Percentiles rank a stretch among this genome's conserved stretches.
phyloP scores from a whole-genome alignment of 1,140 invertebrate species.

The Propsilocerus akamusi region DNA sequence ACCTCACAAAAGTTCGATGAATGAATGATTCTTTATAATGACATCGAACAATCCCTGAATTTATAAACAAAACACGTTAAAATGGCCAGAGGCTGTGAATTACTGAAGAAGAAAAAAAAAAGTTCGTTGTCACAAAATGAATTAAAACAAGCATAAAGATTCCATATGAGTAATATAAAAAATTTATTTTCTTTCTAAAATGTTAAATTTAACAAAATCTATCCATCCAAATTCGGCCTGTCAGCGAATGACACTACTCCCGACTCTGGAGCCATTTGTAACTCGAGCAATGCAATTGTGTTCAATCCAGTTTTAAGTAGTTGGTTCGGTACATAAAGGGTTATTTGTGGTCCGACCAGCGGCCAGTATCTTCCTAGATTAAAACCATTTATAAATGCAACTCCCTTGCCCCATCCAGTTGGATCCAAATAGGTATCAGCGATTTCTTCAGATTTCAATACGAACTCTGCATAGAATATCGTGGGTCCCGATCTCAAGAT shows the following conservation, averaged over 20 bases:
- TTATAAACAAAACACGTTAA: no score
- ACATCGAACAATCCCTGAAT: neutral
- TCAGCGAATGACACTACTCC: neutral
- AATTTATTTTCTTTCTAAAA: slow-evolving; percentile 2
- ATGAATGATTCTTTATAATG: neutral
- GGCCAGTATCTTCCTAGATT: slow-evolving; percentile 45
- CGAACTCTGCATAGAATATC: slow-evolving; percentile 4
- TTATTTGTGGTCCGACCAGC: slow-evolving; percentile 36
- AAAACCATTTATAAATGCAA: slow-evolving; percentile 34
- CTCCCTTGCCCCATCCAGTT: slow-evolving; percentile 38
- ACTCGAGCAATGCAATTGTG: slow-evolving; percentile 5
- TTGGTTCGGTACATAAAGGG: slow-evolving; percentile 32
- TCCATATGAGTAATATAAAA: neutral
- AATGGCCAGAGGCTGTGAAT: neutral
- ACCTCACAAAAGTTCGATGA: neutral
- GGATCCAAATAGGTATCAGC: slow-evolving; percentile 40
- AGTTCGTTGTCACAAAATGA: neutral
- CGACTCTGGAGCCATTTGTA: neutral
- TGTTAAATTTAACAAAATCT: neutral
- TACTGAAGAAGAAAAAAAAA: neutral
- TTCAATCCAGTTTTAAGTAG: slow-evolving; percentile 3
- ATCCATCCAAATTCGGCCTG: neutral
- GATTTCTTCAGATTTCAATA: neutral
- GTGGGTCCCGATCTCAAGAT: neutral
- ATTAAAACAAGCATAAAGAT: neutral